Evolutionary conservation across 1,140 invertebrate genomes (phyloP).

Genomic region (Drosophila repletoides): DNA sequence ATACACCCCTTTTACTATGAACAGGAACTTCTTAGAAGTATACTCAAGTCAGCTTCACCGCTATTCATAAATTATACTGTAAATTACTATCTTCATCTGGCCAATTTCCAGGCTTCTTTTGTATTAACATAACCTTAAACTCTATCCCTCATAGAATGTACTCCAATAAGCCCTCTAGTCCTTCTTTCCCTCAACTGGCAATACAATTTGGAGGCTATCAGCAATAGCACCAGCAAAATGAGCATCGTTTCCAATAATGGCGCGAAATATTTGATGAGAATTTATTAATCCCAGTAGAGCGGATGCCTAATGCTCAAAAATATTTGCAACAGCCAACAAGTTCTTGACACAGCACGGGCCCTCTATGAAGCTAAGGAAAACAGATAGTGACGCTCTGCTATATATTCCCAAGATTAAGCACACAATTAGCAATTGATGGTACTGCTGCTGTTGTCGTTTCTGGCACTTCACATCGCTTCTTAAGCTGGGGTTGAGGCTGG

Average conservation of each 20-base stretch:
- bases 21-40: too few relatives aligned
- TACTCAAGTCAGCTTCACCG: too few relatives aligned
- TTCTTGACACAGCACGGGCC: slow-evolving; percentile 7
- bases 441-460: slow-evolving; percentile 6
- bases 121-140: slow-evolving; percentile 19
- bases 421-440: slow-evolving; percentile 74
- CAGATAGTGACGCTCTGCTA: slow-evolving; percentile 54
- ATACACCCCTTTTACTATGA: too few relatives aligned
- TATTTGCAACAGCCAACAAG: slow-evolving; percentile 60
- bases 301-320: slow-evolving; percentile 27
- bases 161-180: background rate
- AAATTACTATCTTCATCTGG: background rate
- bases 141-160: background rate
- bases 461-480: background rate
- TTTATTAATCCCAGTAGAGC: slow-evolving; percentile 72
- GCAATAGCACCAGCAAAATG: slow-evolving; percentile 10
- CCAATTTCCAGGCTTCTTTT: slow-evolving; percentile 17
- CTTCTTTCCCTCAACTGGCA: background rate
- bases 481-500: slow-evolving; percentile 1
- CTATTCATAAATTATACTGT: background rate
- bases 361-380: background rate
- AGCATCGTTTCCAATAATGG: slow-evolving; percentile 73
- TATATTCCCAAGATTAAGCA: slow-evolving; percentile 78
- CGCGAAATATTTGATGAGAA: slow-evolving; percentile 80
- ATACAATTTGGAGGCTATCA: slow-evolving; percentile 6